Base-by-base conservation (phyloP, 2,888 invertebrate genomes). In the Erynnis tages region DNA sequence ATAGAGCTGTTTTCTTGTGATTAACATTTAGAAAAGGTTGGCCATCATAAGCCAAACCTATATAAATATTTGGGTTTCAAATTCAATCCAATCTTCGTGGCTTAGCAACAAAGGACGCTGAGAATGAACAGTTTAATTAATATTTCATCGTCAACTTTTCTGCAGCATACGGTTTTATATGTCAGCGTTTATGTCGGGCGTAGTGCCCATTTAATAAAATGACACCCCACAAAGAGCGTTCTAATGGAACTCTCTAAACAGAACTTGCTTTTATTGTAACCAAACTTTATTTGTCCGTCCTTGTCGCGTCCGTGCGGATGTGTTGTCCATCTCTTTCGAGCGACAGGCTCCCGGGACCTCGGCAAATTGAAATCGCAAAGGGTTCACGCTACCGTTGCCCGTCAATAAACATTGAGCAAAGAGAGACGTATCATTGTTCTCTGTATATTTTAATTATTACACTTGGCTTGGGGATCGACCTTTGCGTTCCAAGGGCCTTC, bases 361-460 rank as follows among this genome's bases (percentile, higher is more conserved):
- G 61, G 61, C 77, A 81, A 82, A 83, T 82, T 83, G 82, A 82
- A 82, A 81, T 80, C 71, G 78, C 77, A 78, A 82, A 79, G 83
- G 84, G 79, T 78, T 81, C 67, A 69, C 65, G 66, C 49, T 37
- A 50, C 61, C 66, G 65, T 65, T 46, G 64, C 59, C 72, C 81
- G 74, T 84, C 82, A 76, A 83, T 84, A 82, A 83, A 86, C 82
- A 84, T 79, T 78, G 76, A 71, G 73, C 66, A 72, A 73, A 78
- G 78, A 75, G 76, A 82, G 76, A 79, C 80, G 76, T 79, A 82
- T 85, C 81, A 85, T 82, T 82, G 80, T 84, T 76, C 80, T 73
- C 70, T 79, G 82, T 81, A 76, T 83, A 83, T 84, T 84, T 84
- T 84, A 84, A 85, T 85, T 81, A 84, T 82, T 78, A 79, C 72